Evolutionary conservation across 2,113 vertebrate genomes (phyloP).

Genomic region (Daboia siamensis): DNA sequence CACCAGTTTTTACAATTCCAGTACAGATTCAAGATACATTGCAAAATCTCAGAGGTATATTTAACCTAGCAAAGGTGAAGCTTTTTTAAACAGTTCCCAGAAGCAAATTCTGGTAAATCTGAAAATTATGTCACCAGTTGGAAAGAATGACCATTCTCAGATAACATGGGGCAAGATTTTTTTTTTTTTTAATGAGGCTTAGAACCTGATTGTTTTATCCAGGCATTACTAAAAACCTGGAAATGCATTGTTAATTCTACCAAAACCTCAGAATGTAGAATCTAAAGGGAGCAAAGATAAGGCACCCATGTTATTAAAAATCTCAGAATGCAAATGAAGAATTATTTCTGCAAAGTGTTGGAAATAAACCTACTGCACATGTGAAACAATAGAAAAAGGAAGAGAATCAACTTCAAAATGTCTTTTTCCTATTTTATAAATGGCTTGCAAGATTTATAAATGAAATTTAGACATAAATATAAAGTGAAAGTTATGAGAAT

Average conservation of each 20-base stretch:
- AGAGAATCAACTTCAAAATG: neutral
- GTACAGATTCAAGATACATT: neutral
- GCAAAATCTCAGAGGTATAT: neutral
- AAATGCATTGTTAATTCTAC: neutral
- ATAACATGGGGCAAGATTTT: neutral
- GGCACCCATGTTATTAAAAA: neutral
- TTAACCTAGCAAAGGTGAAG: neutral
- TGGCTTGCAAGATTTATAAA: neutral
- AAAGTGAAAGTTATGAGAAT: neutral
- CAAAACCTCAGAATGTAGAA: neutral
- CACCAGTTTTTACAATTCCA: neutral
- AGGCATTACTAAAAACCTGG: neutral
- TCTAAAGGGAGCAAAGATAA: neutral
- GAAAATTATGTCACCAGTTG: neutral
- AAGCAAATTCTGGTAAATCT: neutral
- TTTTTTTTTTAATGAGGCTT: neutral
- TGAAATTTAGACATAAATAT: neutral
- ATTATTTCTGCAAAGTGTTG: neutral
- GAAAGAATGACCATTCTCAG: neutral
- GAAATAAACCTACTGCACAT: neutral
- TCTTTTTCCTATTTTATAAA: neutral
- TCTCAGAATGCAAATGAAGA: neutral
- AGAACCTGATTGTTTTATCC: neutral
- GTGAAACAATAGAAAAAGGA: neutral
- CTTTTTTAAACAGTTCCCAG: neutral